These are phyloP conservation scores for Halictus ligatus DNA, from an alignment of 2,888 invertebrate genomes.

Conservation along the genomic window DNA sequence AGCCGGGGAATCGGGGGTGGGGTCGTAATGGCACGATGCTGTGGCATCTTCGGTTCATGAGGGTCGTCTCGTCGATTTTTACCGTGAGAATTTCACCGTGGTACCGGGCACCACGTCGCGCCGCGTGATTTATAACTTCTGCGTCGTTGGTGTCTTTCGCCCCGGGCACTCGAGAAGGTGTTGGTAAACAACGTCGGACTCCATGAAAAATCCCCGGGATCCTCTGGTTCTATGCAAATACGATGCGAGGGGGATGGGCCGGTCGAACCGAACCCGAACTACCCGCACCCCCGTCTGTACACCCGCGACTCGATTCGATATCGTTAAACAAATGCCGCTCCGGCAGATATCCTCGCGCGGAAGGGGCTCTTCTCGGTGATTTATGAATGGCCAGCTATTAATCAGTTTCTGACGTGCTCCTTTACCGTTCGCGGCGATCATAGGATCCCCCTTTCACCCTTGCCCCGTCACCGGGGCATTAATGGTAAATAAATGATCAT, in stretches of 20 bases:
- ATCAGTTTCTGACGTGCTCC: slow-evolving; percentile 13
- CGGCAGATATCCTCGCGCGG: not conserved
- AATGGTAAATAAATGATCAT: not conserved
- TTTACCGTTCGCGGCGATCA: not conserved
- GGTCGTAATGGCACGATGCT: not conserved
- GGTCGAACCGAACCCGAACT: not conserved
- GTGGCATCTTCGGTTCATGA: not conserved
- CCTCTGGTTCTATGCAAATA: slow-evolving; percentile 33
- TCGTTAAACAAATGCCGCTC: slow-evolving; percentile 17
- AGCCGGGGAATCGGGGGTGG: not conserved
- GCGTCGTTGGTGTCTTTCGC: slow-evolving; percentile 3
- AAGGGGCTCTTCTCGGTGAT: not conserved
- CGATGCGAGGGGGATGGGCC: not conserved
- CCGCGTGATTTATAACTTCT: slow-evolving; percentile 43
- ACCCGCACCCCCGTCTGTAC: not conserved
- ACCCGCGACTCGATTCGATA: slow-evolving; percentile 7
- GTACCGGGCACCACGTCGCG: slow-evolving; percentile 43
- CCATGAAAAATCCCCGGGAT: slow-evolving; percentile 34
- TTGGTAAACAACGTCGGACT: slow-evolving; percentile 38
- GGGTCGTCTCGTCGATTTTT: slow-evolving; percentile 33
- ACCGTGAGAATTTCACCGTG: slow-evolving; percentile 15
- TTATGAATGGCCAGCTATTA: slow-evolving; percentile 6
- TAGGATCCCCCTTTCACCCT: not conserved
- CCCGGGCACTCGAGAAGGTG: slow-evolving; percentile 23
- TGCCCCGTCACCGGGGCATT: not conserved